Percentiles rank a stretch among this genome's conserved stretches.
These are phyloP conservation scores for Fulmarus glacialis DNA, from an alignment of 2,113 vertebrate genomes.

Conservation along the genomic window DNA sequence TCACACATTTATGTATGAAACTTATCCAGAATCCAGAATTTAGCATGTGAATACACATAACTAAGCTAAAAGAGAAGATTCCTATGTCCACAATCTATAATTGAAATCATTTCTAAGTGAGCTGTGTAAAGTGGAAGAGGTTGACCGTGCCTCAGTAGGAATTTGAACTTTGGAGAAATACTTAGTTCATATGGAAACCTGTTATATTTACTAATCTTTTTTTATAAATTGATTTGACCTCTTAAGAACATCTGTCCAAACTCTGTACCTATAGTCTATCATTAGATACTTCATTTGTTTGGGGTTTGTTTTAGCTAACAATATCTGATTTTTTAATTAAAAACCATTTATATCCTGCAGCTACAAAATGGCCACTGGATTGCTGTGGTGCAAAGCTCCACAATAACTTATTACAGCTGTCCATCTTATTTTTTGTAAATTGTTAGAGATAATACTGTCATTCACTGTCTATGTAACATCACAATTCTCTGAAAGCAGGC, in stretches of 20 bases:
- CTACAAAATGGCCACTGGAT: not conserved
- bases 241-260: not conserved
- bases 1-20: not conserved
- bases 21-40: not conserved
- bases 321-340: not conserved
- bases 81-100: not conserved
- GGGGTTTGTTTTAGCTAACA: accelerated
- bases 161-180: not conserved
- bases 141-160: not conserved
- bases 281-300: not conserved
- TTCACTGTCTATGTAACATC: not conserved
- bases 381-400: not conserved
- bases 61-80: not conserved
- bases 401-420: not conserved
- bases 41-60: not conserved
- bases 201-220: not conserved
- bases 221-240: not conserved
- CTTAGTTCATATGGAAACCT: not conserved
- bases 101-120: not conserved
- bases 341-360: not conserved
- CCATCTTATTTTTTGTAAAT: not conserved
- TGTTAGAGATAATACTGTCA: not conserved
- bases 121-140: not conserved
- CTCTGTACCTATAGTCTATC: not conserved
- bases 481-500: not conserved